These are phyloP conservation scores for Montipora efflorescens DNA, from an alignment of 64 coral and sea anemone genomes.

Conservation along the genomic window DNA sequence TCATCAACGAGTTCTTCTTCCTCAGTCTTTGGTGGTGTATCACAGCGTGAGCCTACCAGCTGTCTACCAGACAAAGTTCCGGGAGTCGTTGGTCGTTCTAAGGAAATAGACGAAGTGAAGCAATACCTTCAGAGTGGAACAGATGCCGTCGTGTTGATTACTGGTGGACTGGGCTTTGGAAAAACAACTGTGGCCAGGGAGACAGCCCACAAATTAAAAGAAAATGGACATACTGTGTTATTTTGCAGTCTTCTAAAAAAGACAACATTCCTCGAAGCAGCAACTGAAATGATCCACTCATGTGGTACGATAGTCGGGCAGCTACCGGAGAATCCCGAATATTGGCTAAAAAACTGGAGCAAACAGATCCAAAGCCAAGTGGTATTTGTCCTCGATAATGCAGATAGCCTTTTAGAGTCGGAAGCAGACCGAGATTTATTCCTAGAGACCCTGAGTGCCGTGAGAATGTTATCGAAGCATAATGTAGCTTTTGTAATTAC, in stretches of 20 bases:
- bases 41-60: too few relatives aligned
- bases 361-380: background rate
- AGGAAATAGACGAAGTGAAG: too few relatives aligned
- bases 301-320: background rate
- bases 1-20: background rate
- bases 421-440: background rate
- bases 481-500: constrained; percentile 72
- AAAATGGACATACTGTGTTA: background rate
- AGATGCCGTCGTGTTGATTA: too few relatives aligned
- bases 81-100: too few relatives aligned
- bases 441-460: constrained; percentile 6
- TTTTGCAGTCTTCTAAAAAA: constrained; percentile 35
- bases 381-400: constrained; percentile 30
- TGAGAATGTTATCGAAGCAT: constrained; percentile 18
- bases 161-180: too few relatives aligned
- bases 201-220: too few relatives aligned
- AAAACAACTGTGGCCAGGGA: too few relatives aligned
- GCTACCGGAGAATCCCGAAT: background rate
- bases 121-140: too few relatives aligned
- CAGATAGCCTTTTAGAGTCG: background rate
- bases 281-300: constrained; percentile 14
- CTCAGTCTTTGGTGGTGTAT: too few relatives aligned
- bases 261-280: constrained; percentile 30
- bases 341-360: constrained; percentile 7
- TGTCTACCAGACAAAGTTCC: too few relatives aligned